These are phyloP conservation scores for Sula dactylatra DNA, from an alignment of 2,113 vertebrate species.

Conservation along the genomic window DNA sequence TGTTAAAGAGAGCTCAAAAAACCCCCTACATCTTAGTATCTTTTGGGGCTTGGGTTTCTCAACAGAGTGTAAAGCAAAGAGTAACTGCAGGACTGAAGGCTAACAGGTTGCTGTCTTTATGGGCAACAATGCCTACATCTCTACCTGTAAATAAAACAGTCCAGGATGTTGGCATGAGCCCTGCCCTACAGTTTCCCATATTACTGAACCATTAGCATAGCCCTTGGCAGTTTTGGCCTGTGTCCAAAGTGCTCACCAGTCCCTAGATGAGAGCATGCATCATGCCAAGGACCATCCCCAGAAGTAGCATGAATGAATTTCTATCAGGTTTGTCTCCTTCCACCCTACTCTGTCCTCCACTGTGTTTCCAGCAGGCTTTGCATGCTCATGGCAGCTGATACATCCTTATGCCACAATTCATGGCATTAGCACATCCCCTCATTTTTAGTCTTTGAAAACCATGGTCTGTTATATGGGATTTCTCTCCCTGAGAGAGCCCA, in stretches of 20 bases:
- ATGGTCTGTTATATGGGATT: not conserved
- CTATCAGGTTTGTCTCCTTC: not conserved
- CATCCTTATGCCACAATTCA: not conserved
- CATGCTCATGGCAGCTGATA: not conserved
- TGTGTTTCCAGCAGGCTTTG: not conserved
- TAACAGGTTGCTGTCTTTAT: not conserved
- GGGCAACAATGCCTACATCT: not conserved
- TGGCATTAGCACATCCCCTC: not conserved
- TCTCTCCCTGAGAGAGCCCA: not conserved
- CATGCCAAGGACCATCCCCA: not conserved
- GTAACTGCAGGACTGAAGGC: not conserved
- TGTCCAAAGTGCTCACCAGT: rapidly evolving
- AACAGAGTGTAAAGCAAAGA: not conserved
- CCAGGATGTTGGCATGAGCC: not conserved
- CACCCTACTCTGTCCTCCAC: not conserved
- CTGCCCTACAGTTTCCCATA: not conserved
- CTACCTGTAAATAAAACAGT: not conserved
- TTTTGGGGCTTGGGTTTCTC: not conserved
- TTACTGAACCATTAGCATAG: rapidly evolving
- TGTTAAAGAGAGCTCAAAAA: not conserved
- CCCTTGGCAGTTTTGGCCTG: not conserved
- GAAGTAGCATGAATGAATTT: rapidly evolving
- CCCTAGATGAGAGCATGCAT: rapidly evolving
- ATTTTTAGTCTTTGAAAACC: not conserved
- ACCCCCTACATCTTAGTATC: not conserved